phyloP scores from a whole-genome alignment of 2,888 invertebrate genomes.

The Hypomecis atomaria region DNA sequence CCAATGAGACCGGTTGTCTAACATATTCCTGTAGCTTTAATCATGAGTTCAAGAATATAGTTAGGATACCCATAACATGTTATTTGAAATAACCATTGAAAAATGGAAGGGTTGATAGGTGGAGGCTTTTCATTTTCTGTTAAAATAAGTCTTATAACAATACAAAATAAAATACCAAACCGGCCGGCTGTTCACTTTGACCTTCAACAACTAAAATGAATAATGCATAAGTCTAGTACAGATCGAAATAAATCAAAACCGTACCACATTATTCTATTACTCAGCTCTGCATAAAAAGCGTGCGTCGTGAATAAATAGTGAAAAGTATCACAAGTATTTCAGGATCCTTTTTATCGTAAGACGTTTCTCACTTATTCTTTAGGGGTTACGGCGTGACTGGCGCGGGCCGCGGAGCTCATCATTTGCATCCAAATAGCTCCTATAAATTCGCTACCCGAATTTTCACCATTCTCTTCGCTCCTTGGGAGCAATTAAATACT shows the following conservation, averaged over 20 bases:
- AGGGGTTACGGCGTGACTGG: slow-evolving; percentile 73
- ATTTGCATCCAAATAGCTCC: slow-evolving; percentile 84
- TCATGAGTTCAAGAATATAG: too few species aligned
- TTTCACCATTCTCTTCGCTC: slow-evolving; percentile 78
- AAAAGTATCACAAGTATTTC: slow-evolving; percentile 62
- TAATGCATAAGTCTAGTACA: slow-evolving; percentile 36
- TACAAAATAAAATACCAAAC: neutral
- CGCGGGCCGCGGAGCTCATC: slow-evolving; percentile 76
- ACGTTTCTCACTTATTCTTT: slow-evolving; percentile 82
- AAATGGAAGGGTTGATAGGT: too few species aligned
- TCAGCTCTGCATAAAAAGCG: slow-evolving; percentile 49
- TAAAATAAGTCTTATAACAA: too few species aligned
- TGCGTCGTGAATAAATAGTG: slow-evolving; percentile 72
- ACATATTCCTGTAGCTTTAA: too few species aligned
- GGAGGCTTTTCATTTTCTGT: too few species aligned
- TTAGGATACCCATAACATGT: too few species aligned
- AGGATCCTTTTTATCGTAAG: slow-evolving; percentile 74
- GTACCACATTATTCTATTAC: slow-evolving; percentile 55
- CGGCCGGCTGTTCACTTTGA: slow-evolving; percentile 15
- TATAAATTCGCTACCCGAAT: slow-evolving; percentile 83
- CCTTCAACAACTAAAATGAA: slow-evolving; percentile 37
- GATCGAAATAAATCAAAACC: slow-evolving; percentile 46
- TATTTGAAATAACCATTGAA: too few species aligned
- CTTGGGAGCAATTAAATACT: slow-evolving; percentile 83
- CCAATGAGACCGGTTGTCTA: too few species aligned